Base-by-base conservation (phyloP, 2,888 invertebrate genomes). In the Nemoura dubitans region DNA sequence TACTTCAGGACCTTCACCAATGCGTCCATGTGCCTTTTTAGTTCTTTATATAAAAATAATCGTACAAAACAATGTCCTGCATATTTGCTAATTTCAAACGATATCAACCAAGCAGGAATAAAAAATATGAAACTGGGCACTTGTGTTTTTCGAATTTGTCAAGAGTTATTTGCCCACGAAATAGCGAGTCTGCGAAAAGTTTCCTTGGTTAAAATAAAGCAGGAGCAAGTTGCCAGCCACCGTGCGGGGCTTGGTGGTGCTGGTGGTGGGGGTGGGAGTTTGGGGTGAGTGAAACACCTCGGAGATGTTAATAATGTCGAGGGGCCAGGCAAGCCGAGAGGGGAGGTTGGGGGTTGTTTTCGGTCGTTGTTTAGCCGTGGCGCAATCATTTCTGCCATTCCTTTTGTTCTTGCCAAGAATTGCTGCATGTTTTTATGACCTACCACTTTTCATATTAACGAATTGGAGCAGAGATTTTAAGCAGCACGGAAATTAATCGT, bases 401-500 rank as follows among this genome's bases (percentile, higher is more conserved):
- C 42, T 42, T 83, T 83, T 83, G 83, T 82, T 82, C 28, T 43
- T 83, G 83, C 30, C 43, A 25, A 82, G 83, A 42, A 59, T 59
- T 59, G 59, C 59, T 59, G 59, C 59, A n/a, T 43, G 25, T 1
- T 36, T 83, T 83, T 83, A 83, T n/a, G 83, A 83, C 59, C 36
- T 59, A 36, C 36, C 83, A 83, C 83, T 83, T 83, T 83, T 83
- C 83, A 83, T 83, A 83, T 83, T 42, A 83, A 43, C 83, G 83
- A 42, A 42, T 36, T 36, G 43, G 21, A 42, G 42, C 43, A 5
- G 30, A 27, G 81, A 30, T 30, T 81, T 81, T 81, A 29, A 81
- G 29, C 30, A n/a, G n/a, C 81, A 29, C 81, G 21, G 28, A 30
- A 81, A 81, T 30, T 81, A 30, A 81, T 59, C 29, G 81, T 7